These are phyloP conservation scores for Anguilla rostrata DNA, from an alignment of 2,113 vertebrate genomes.

Conservation along the genomic window DNA sequence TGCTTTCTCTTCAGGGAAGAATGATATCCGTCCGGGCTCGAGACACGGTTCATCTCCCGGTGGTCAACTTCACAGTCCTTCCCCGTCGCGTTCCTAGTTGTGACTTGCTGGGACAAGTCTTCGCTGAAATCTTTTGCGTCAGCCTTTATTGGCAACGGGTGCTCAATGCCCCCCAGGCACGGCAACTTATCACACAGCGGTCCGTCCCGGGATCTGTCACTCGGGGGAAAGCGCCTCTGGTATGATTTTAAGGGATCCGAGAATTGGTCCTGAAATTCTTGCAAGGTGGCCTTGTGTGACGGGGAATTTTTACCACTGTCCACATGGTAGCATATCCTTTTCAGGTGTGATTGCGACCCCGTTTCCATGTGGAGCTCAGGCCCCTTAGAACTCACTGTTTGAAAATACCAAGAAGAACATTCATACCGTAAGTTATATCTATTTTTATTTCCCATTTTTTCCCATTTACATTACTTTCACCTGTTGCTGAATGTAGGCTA, in stretches of 20 bases:
- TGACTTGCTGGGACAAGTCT: not conserved
- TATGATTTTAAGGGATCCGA: conserved; percentile 10
- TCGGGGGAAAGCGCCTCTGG: not conserved
- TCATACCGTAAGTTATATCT: not conserved
- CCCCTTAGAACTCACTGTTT: not conserved
- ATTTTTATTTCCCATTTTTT: not conserved
- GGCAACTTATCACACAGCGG: not conserved
- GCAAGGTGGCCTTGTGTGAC: not conserved
- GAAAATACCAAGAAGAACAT: not conserved
- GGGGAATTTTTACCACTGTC: not conserved
- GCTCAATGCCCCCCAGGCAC: not conserved
- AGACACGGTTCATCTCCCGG: not conserved
- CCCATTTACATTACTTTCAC: not conserved
- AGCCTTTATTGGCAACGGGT: not conserved
- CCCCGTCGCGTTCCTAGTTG: not conserved
- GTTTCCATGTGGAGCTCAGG: not conserved
- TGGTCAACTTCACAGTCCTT: not conserved
- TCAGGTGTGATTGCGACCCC: not conserved
- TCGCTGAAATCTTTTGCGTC: not conserved
- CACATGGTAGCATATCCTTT: not conserved
- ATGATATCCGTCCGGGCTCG: not conserved
- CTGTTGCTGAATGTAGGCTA: not conserved
- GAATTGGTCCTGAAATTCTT: not conserved
- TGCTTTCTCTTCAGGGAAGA: conserved; percentile 40
- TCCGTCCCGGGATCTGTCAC: not conserved